Conservation (phyloP, 2,888 invertebrate species). For the Xanthia icteritia region DNA sequence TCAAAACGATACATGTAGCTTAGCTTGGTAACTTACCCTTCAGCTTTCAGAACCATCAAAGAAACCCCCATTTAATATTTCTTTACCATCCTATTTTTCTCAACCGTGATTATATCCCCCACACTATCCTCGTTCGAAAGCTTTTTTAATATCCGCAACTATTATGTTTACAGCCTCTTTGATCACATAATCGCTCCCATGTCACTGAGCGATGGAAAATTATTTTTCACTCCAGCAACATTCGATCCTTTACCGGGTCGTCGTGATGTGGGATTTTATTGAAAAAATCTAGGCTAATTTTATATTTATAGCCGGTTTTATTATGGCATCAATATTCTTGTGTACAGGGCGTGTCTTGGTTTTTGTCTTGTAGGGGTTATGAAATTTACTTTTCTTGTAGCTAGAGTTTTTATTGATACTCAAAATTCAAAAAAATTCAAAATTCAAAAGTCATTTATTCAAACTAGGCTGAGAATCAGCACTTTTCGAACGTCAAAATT, state of each 20-base stretch:
- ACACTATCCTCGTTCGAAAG: constrained; percentile 42
- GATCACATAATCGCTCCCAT: constrained; percentile 64
- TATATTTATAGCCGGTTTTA: constrained; percentile 41
- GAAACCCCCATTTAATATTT: constrained; percentile 22
- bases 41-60: not conserved
- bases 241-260: constrained; percentile 37
- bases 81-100: constrained; percentile 31
- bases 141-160: constrained; percentile 65
- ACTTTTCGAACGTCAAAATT: too few relatives aligned
- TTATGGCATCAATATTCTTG: constrained; percentile 29
- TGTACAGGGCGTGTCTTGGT: constrained; percentile 11
- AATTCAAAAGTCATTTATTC: too few relatives aligned
- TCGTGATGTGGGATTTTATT: constrained; percentile 46
- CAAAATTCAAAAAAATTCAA: too few relatives aligned
- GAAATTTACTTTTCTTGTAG: constrained; percentile 11
- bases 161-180: constrained; percentile 55
- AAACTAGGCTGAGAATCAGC: too few relatives aligned
- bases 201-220: constrained; percentile 66
- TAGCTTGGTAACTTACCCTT: not conserved
- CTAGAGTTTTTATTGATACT: not conserved
- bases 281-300: constrained; percentile 52
- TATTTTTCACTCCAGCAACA: constrained; percentile 62
- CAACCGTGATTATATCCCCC: constrained; percentile 37
- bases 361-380: not conserved
- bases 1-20: not conserved